Evolutionary conservation across 1,140 invertebrate species (phyloP), one percentile per base, ranked within the genome.

Genomic region (Caenorhabditis brenneri): DNA sequence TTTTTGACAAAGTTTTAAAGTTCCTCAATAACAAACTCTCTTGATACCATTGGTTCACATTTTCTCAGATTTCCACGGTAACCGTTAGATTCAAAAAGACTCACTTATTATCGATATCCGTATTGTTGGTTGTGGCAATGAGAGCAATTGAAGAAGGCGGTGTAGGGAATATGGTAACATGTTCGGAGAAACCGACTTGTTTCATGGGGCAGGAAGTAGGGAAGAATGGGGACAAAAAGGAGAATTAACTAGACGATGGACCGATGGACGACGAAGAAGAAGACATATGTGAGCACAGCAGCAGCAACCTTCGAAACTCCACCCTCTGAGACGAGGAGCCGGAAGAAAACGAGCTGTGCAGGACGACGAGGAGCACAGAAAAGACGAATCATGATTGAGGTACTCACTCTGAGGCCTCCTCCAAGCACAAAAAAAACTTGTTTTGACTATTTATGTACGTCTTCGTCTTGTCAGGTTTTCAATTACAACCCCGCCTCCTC

Each of bases 301-400:
- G 65, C 65, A 42, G 65, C 65, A 74, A 74, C 36, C 65, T 74
- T 74, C 33, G 65, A 74, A 74, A 74, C 65, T 74, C 65, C 65
- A 42, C 65, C 65, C 65, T 42, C 65, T 42, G 58, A 65, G 58
- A 42, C 29, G 33, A 58, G 10, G 29, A 65, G 36, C 65, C 65
- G 65, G 65, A 42, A 74, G 53, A 55, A 74, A 74, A 74, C 16
- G 65, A 46, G 65, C 65, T 74, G 65, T 65, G 60, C 60, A 65
- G 60, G 31, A 65, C 60, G 60, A n/a, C 31, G 65, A 31, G 29
- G 15, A 27, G 53, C 53, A 55, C 53, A 55, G 53, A 55, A 55
- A 29, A 55, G 53, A 55, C 33, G 65, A 74, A 74, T 74, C 65
- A 74, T 74, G 65, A 74, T 74, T 74, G 65, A 42, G 36, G 65